phyloP scores from a whole-genome alignment of 1,140 invertebrate genomes.

The Parasteatoda tepidariorum region DNA sequence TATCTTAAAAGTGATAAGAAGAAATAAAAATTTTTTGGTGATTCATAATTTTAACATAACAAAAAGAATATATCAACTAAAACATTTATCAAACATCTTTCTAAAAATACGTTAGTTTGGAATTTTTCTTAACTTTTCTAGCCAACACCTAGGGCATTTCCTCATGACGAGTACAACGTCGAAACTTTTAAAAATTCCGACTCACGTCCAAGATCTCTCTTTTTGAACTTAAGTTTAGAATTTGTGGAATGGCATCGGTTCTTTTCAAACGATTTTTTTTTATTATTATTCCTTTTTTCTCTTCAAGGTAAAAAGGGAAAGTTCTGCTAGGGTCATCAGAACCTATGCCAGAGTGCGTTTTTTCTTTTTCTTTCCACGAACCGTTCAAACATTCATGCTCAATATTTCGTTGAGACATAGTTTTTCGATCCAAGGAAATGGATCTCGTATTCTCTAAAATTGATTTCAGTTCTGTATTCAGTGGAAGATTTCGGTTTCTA shows the following conservation, averaged over 20 bases:
- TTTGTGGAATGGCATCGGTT: conserved; percentile 4
- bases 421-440: not conserved
- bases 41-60: too few relatives aligned
- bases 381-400: conserved; percentile 23
- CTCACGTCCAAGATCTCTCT: conserved; percentile 23
- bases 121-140: too few relatives aligned
- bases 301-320: conserved; percentile 4
- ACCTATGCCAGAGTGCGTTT: not conserved
- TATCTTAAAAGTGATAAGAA: too few relatives aligned
- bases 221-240: conserved; percentile 27
- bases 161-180: not conserved
- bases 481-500: not conserved
- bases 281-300: not conserved
- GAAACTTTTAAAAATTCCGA: conserved; percentile 23
- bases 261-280: not conserved
- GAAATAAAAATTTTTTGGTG: too few relatives aligned
- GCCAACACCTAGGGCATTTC: conserved; percentile 1
- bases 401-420: conserved; percentile 1
- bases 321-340: not conserved
- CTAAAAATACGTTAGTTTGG: too few relatives aligned
- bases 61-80: too few relatives aligned
- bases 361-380: not conserved
- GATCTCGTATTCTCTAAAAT: not conserved
- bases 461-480: not conserved
- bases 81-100: too few relatives aligned